Base-by-base conservation (phyloP, 2,888 invertebrate species). In the Argyra leucocephala region DNA sequence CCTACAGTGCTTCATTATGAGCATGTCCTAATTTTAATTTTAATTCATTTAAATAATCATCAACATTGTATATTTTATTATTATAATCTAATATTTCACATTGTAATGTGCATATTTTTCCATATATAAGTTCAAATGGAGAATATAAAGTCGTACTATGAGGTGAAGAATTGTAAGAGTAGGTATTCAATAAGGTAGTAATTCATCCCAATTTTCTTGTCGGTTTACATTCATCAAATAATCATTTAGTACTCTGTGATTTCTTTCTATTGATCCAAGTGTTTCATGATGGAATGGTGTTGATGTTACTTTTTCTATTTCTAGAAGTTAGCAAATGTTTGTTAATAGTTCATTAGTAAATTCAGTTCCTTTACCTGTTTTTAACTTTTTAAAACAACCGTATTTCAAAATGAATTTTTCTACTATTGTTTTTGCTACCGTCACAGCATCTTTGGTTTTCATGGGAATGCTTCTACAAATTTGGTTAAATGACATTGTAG, bases 381-480 rank as follows among this genome's bases (percentile, higher is more conserved):
- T 67, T 31, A 70, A 36, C 66, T 31, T 31, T 31, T 31, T 31
- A 12, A 31, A 31, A 7, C 31, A 31, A 10, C 31, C 7, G 12
- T 31, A 69, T 57, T 65, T 69, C 23, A 70, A 62, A 22, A 72
- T 70, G 37, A 71, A 70, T 48, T 68, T 65, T 64, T 72, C 67
- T 22, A 57, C 7, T 57, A 72, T 69, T 24, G 69, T 69, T 69
- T 62, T 69, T 22, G 71, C 70, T 3, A 71, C 66, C 2, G 69
- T 71, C 31, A 63, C 66, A 23, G 71, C 70, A 63, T 69, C 70
- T 70, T 72, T 73, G 22, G 70, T 67, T 48, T 66, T 24, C 22
- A 71, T 66, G 71, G 69, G 22, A 67, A 66, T 9, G 69, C 65
- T 15, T 69, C 64, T 22, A 73, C 24, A 63, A 71, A 63, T 57